Percentiles rank a stretch among this genome's conserved stretches.
These are phyloP conservation scores for Macrobrachium rosenbergii DNA, from an alignment of 1,140 invertebrate genomes.

Conservation along the genomic window DNA sequence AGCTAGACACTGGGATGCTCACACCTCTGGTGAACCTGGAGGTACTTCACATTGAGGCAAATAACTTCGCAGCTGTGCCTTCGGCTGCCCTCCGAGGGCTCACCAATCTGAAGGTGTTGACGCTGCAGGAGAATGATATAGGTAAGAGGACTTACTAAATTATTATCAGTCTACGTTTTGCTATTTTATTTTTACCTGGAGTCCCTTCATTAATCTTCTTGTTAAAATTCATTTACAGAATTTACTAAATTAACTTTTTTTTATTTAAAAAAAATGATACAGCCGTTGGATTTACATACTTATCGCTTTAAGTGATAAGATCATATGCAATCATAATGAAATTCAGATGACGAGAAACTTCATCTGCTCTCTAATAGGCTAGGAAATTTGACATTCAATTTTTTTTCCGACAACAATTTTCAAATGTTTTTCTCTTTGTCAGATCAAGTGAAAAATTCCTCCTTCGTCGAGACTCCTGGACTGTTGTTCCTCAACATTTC, in stretches of 20 bases:
- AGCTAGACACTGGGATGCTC: constrained; percentile 86
- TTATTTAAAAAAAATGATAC: too few relatives aligned
- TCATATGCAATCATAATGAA: too few relatives aligned
- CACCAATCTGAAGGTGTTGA: constrained; percentile 78
- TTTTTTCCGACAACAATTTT: too few relatives aligned
- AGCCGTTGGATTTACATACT: too few relatives aligned
- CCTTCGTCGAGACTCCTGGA: constrained; percentile 64
- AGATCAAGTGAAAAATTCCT: constrained; percentile 50
- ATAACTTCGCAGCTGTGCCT: constrained; percentile 82
- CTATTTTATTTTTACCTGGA: too few relatives aligned
- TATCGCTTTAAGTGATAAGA: too few relatives aligned
- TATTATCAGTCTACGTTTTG: neutral
- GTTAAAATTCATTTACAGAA: too few relatives aligned
- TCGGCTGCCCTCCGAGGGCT: constrained; percentile 84
- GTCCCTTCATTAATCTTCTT: too few relatives aligned
- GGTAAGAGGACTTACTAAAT: constrained; percentile 74
- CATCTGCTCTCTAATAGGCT: too few relatives aligned
- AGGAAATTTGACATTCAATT: too few relatives aligned
- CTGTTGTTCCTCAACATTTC: constrained; percentile 83
- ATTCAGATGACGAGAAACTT: too few relatives aligned
- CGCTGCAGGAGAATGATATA: constrained; percentile 84
- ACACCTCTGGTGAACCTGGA: constrained; percentile 84
- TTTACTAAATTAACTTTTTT: too few relatives aligned
- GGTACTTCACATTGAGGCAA: constrained; percentile 85
- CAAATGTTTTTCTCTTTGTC: neutral